A percentile compares a stretch with the other conserved stretches of the same genome.
Conservation (phyloP, 2,113 vertebrate species). For the Ardeotis arabs region DNA sequence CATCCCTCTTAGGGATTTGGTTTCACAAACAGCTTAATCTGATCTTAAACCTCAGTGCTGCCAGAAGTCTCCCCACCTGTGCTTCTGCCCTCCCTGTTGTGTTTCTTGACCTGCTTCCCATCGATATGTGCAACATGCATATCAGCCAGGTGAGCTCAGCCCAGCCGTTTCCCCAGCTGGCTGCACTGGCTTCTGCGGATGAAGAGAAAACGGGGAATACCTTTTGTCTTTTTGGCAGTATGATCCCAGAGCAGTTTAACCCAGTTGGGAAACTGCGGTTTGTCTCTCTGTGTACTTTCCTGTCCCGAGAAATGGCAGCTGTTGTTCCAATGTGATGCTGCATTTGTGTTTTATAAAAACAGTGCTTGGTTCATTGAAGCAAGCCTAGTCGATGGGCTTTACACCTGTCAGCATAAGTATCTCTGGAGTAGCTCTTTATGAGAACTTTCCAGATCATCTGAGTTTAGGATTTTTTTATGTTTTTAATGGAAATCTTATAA, state of each 20-base stretch:
- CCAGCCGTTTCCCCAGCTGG: neutral
- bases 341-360: neutral
- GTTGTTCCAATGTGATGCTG: neutral
- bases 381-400: neutral
- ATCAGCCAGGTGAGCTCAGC: neutral
- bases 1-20: neutral
- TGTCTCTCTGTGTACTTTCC: neutral
- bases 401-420: neutral
- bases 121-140: neutral
- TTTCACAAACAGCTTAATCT: neutral
- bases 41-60: neutral
- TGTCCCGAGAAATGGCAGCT: neutral
- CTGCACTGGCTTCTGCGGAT: accelerated
- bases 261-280: neutral
- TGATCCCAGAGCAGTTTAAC: neutral
- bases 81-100: neutral
- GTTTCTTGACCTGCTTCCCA: neutral
- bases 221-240: neutral
- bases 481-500: neutral
- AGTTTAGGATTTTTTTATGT: neutral
- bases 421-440: neutral
- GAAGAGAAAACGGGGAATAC: neutral
- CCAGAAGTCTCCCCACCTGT: neutral
- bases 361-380: neutral
- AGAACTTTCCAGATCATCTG: neutral